Evolutionary conservation across 1,140 invertebrate species (phyloP), one percentile per base, ranked within the genome.

Genomic region (Papilio dardanus): DNA sequence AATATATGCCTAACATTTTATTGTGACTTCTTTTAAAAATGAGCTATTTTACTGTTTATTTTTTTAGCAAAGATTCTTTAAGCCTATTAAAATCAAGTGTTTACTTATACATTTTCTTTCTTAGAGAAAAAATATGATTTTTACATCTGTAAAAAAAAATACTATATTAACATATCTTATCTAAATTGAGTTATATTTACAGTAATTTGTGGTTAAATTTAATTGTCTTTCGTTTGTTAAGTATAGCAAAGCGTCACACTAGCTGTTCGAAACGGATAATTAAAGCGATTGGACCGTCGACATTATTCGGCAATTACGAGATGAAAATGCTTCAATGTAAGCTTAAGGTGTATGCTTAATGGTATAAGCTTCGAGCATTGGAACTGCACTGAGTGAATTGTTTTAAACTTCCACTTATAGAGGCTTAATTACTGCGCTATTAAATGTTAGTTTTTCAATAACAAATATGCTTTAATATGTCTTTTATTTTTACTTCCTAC

Each of bases 301-400:
- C 71, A 73, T 73, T 58, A 73, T 73, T 73, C 71, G 71, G 46
- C 71, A 73, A 73, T 73, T 73, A 73, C 71, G 71, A 58, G 46
- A 73, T 73, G 71, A 73, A 73, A 73, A 73, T 73, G 71, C 71
- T 73, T 73, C 71, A 8, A 31, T 73, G 71, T 73, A 73, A 73
- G 71, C 71, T 73, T 73, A 73, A 73, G 69, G 69, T 71, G 46
- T 73, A 73, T 71, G 31, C 14, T 35, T 73, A 73, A 73, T 58
- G 71, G 69, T 37, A 37, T 68, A 68, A 68, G 66, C 66, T 68
- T 68, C 8, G 19, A 19, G 19, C 31, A 37, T 1, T 68, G 33
- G 40, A 68, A 68, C 66, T 68, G 33, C 33, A 40, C 31, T 14
- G 8, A 37, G 66, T 37, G 19, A 19, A 37, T 68, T 68, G 66